Evolutionary conservation across 2,888 invertebrate species (phyloP), one percentile per base, ranked within the genome.

Genomic region (Agriopis marginaria): DNA sequence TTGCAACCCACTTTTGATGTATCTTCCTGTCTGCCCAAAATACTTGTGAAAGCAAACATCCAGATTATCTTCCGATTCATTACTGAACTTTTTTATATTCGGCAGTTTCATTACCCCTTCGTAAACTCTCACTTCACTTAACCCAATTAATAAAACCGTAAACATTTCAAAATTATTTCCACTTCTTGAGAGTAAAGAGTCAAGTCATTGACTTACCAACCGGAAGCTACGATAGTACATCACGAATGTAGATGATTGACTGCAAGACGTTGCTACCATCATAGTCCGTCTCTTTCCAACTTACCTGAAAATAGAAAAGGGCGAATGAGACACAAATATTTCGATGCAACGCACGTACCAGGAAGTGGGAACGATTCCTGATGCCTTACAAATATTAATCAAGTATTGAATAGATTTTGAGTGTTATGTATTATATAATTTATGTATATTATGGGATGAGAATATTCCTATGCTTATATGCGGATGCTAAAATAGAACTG

Each of bases 161-260:
- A 68, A 70, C 54, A 70, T 70, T 53, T 66, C 66, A 67, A 71
- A 74, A 73, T 71, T 68, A 73, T 71, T 70, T 63, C 66, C 60
- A 66, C 72, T 70, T 66, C 54, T 71, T 69, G 11, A 58, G 32
- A 45, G 58, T 45, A 58, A 58, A 58, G 44, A 56, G 45, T 76
- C 68, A 64, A 77, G 78, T 77, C 93, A 93, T 88, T 89, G 93
- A 93, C 93, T 88, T 83, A 81, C 82, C 79, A 79, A 85, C 89
- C 93, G 93, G 93, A 94, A 93, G 91, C 84, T 79, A 83, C 89
- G 87, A 91, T 91, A 90, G 93, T 91, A 92, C 87, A 91, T 87
- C 87, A 91, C 90, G 92, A 93, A 93, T 94, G 92, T 91, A 92
- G 93, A 93, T 93, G 93, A 93, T 92, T 92, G 91, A 88, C 88